A percentile compares a stretch with the other conserved stretches of the same genome.
phyloP scores from a whole-genome alignment of 2,888 invertebrate species.

The Erpobdella octoculata region DNA sequence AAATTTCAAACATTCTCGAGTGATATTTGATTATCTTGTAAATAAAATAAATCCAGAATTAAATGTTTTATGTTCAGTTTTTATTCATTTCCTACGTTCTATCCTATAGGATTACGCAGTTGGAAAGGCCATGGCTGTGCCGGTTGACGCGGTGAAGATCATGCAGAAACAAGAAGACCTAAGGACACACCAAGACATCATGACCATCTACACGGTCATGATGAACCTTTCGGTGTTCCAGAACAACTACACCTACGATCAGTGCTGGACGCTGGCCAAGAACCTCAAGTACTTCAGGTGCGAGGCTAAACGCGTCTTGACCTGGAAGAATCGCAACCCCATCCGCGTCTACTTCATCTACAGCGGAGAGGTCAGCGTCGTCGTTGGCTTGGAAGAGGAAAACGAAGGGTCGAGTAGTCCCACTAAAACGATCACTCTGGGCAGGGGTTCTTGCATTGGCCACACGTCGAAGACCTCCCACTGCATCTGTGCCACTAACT shows the following conservation, averaged over 20 bases:
- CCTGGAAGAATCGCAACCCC: conserved; percentile 11
- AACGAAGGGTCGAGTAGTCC: background rate
- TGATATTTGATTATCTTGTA: background rate
- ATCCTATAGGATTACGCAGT: conserved; percentile 11
- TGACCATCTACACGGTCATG: conserved; percentile 23
- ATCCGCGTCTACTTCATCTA: conserved; percentile 25
- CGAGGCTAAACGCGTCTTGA: conserved; percentile 20
- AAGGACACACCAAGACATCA: conserved; percentile 21
- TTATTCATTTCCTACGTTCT: too few relatives aligned
- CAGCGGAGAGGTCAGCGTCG: conserved; percentile 14
- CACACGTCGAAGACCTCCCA: conserved; percentile 15
- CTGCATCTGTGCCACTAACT: conserved; percentile 20
- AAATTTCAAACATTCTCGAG: background rate
- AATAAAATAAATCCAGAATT: background rate
- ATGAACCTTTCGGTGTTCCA: conserved; percentile 22
- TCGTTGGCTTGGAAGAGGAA: conserved; percentile 4
- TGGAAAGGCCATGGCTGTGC: background rate
- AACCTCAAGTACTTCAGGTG: conserved; percentile 21
- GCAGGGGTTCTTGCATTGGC: conserved; percentile 22
- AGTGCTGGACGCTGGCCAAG: conserved; percentile 13
- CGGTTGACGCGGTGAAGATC: conserved; percentile 15
- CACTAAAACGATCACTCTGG: background rate
- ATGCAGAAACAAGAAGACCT: conserved; percentile 18
- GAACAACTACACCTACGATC: conserved; percentile 19
- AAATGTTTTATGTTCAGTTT: too few relatives aligned